Conservation (phyloP, 1,140 invertebrate genomes). For the Meloidogyne hapla region DNA sequence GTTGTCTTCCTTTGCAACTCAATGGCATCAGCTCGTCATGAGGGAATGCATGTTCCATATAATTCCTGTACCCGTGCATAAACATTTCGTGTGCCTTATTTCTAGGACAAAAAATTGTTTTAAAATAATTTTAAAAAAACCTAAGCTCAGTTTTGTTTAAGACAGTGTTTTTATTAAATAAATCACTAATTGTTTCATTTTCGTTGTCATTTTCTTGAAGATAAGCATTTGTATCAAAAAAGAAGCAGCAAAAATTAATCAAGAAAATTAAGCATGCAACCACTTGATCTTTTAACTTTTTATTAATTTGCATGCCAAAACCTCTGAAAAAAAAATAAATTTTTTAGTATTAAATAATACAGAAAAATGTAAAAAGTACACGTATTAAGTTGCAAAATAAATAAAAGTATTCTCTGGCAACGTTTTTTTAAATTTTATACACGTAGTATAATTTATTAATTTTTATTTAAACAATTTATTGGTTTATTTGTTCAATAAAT, state of each 20-base stretch:
- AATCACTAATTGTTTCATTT: not conserved
- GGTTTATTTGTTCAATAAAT: no score
- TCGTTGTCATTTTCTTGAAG: not conserved
- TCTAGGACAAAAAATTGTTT: constrained; percentile 65
- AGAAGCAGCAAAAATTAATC: not conserved
- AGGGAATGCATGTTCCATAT: constrained; percentile 91
- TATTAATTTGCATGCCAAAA: not conserved
- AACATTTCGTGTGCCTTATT: constrained; percentile 89
- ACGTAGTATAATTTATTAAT: no score
- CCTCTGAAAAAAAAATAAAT: not conserved
- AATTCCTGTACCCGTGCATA: constrained; percentile 92
- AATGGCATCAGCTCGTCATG: constrained; percentile 97
- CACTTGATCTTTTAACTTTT: not conserved
- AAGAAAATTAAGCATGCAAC: not conserved
- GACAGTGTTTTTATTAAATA: not conserved
- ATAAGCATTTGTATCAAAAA: not conserved
- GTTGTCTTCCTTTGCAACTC: constrained; percentile 84
- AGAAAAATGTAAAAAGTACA: not conserved
- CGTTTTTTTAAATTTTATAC: no score
- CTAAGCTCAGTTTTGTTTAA: constrained; percentile 24
- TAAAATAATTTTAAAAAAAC: not conserved
- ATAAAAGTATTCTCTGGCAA: no score
- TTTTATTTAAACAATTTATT: no score
- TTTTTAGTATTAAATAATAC: not conserved
- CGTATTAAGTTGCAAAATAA: no score